These are phyloP conservation scores for Microtus montanus DNA, from an alignment of 2,113 vertebrate genomes.

Conservation along the genomic window DNA sequence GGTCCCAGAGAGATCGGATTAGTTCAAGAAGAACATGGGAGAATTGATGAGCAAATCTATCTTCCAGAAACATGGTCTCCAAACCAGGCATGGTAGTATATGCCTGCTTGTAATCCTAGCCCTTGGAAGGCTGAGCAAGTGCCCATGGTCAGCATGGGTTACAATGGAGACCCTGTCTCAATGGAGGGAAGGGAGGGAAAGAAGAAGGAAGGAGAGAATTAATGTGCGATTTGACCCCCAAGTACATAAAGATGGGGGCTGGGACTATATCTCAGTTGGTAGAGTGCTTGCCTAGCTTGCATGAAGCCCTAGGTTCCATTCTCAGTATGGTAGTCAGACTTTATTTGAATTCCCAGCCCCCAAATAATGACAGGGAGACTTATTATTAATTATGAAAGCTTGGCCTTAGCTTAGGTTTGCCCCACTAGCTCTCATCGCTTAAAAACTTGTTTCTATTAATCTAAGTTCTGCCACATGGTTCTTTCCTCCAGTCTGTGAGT, in stretches of 20 bases:
- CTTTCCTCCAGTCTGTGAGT: background rate
- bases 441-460: background rate
- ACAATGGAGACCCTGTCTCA: background rate
- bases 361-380: background rate
- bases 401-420: background rate
- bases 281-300: background rate
- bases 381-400: background rate
- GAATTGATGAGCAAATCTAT: background rate
- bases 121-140: background rate
- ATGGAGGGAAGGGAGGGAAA: background rate
- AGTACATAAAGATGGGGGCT: background rate
- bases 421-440: background rate
- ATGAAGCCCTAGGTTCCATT: background rate
- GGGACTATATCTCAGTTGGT: background rate
- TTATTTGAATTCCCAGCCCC: background rate
- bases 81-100: background rate
- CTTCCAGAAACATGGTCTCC: background rate
- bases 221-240: background rate
- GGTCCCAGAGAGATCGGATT: background rate
- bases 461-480: background rate
- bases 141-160: background rate
- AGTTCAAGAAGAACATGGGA: background rate
- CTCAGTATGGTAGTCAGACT: background rate
- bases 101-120: background rate
- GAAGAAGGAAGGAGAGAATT: background rate